These are phyloP conservation scores for Meteorus cinctellus DNA, from an alignment of 2,888 invertebrate species.

Conservation along the genomic window DNA sequence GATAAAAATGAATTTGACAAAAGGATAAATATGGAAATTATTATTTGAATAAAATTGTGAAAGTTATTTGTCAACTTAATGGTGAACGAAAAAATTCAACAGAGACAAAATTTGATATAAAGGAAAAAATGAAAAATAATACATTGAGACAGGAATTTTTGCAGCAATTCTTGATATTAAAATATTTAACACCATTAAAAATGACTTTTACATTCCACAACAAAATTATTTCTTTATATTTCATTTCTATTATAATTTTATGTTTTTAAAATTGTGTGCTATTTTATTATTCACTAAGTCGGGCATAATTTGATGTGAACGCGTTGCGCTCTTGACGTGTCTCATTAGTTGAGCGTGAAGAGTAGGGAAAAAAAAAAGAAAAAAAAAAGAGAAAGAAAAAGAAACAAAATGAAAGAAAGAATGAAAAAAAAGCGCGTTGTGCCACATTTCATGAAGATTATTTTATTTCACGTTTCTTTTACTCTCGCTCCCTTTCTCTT, in stretches of 20 bases:
- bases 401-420: no score
- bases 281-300: background rate
- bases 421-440: background rate
- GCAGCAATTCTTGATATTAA: no score
- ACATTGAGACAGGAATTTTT: no score
- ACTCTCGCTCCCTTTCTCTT: conserved; percentile 16
- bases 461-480: conserved; percentile 35
- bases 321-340: conserved; percentile 30
- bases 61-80: no score
- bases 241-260: background rate
- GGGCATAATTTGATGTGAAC: conserved; percentile 27
- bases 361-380: conserved; percentile 21
- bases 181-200: no score
- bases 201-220: background rate
- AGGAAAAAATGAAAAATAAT: background rate
- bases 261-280: conserved; percentile 3
- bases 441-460: conserved; percentile 37
- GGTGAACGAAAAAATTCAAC: no score
- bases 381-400: background rate
- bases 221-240: background rate
- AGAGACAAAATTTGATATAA: no score
- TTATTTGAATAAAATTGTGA: no score
- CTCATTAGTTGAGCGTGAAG: conserved; percentile 5
- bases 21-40: no score
- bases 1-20: no score